Evolutionary conservation across 2,888 invertebrate genomes (phyloP), one percentile per base, ranked within the genome.

Genomic region (Pammene aurita): DNA sequence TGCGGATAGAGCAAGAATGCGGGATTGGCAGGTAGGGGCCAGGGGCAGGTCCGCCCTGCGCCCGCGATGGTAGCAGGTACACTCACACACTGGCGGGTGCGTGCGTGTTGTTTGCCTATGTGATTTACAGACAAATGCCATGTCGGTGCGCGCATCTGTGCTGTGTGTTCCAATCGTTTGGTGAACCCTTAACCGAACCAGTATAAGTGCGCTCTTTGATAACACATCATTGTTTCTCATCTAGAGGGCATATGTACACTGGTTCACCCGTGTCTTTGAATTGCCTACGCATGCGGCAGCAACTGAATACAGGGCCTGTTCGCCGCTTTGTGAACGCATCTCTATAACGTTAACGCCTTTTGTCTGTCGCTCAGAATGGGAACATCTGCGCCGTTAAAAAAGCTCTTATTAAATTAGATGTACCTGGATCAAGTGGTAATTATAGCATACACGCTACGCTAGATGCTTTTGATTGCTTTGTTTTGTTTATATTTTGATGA

Each of bases 101-200:
- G 7, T 73, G 74, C 76, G 62, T 70, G 56, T 71, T 85, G 85
- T 92, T 91, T 92, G 86, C 81, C 78, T 84, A 83, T 86, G 80
- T 90, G 88, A 92, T 92, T 92, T 84, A 91, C 92, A 90, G 86
- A 85, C 88, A 90, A 90, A 90, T 82, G 83, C 87, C 78, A 86
- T 80, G 82, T 80, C 83, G 77, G 77, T 80, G 77, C 76, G 85
- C 84, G 85, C 91, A 90, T 92, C 92, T 90, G 90, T 86, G 54
- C 11, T 34, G 54, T 26, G 7, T 9, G 13, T 54, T 54, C 54
- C 54, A 13, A 34, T 6, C 34, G 54, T n/a, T 54, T 7, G 54
- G 5, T 34, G n/a, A 13, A 18, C 50, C 50, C 13, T 50, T 11
- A 50, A 14, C 16, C 48, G 10, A 11, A 34, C 54, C 34, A 34